A percentile compares a stretch with the other conserved stretches of the same genome.
These are phyloP conservation scores for Arrhopalites spinosus DNA, from an alignment of 2,888 invertebrate species.

Conservation along the genomic window DNA sequence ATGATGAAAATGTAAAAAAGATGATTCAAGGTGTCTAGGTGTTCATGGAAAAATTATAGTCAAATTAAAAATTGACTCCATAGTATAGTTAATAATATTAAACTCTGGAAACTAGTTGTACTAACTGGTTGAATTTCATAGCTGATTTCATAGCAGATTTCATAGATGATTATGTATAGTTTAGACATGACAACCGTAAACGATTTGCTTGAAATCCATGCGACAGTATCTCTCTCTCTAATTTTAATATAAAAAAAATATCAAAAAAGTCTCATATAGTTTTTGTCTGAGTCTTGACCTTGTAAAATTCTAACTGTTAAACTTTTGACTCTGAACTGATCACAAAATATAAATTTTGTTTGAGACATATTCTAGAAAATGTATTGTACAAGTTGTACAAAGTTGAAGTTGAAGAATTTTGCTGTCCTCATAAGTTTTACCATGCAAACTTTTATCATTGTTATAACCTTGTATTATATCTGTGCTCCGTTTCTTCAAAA, in stretches of 20 bases:
- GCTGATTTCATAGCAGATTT: not conserved
- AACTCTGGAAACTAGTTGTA: not conserved
- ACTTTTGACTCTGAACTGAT: not conserved
- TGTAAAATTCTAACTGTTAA: not conserved
- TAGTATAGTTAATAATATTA: not conserved
- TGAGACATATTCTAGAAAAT: not conserved
- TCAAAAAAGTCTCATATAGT: too few relatives aligned
- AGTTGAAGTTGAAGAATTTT: too few relatives aligned
- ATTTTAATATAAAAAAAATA: too few relatives aligned
- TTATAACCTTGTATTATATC: too few relatives aligned
- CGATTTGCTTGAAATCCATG: not conserved
- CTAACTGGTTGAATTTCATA: constrained; percentile 4
- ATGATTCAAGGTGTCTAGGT: not conserved
- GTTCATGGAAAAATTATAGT: not conserved
- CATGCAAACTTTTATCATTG: too few relatives aligned
- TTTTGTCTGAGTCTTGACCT: too few relatives aligned
- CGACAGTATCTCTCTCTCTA: not conserved
- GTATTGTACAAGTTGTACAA: not conserved
- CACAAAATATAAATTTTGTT: not conserved
- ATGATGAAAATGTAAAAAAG: not conserved
- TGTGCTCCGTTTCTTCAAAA: too few relatives aligned
- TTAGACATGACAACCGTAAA: not conserved
- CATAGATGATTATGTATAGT: not conserved
- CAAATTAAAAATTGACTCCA: not conserved
- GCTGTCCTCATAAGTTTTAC: too few relatives aligned